A percentile compares a stretch with the other conserved stretches of the same genome.
Evolutionary conservation across 2,113 vertebrate species (phyloP).

Genomic region (Neopipo cinnamomea): DNA sequence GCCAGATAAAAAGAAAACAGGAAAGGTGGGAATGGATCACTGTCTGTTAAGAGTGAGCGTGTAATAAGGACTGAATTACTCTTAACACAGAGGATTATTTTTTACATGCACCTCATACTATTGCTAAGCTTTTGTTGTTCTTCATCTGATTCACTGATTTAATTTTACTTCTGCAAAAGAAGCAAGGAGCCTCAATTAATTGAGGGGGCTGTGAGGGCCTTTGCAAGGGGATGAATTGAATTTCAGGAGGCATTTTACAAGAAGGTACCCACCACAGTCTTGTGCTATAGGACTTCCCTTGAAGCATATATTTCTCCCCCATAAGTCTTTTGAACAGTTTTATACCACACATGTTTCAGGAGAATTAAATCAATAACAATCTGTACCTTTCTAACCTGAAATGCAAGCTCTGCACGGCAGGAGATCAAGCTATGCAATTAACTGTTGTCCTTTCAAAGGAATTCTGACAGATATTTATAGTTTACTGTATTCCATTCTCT

Average conservation of each 20-base stretch:
- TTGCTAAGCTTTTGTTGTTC: conserved; percentile 21
- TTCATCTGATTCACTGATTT: conserved; percentile 51
- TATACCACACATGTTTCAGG: conserved; percentile 66
- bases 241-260: conserved; percentile 37
- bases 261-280: background rate
- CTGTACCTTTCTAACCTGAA: conserved; percentile 67
- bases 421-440: conserved; percentile 69
- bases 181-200: background rate
- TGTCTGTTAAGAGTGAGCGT: background rate
- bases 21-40: background rate
- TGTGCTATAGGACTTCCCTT: conserved; percentile 46
- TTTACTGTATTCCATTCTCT: conserved; percentile 66
- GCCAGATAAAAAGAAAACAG: background rate
- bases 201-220: background rate
- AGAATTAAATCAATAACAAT: conserved; percentile 73
- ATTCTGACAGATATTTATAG: conserved; percentile 71
- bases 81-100: background rate
- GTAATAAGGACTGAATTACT: background rate
- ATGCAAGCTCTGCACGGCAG: conserved; percentile 64
- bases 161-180: conserved; percentile 46
- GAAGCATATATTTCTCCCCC: conserved; percentile 48
- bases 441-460: conserved; percentile 69
- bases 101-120: background rate
- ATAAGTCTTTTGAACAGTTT: conserved; percentile 65
- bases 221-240: conserved; percentile 25